A percentile compares a stretch with the other conserved stretches of the same genome.
phyloP scores from a whole-genome alignment of 2,113 vertebrate species.

The pig (Sus scrofa) region DNA sequence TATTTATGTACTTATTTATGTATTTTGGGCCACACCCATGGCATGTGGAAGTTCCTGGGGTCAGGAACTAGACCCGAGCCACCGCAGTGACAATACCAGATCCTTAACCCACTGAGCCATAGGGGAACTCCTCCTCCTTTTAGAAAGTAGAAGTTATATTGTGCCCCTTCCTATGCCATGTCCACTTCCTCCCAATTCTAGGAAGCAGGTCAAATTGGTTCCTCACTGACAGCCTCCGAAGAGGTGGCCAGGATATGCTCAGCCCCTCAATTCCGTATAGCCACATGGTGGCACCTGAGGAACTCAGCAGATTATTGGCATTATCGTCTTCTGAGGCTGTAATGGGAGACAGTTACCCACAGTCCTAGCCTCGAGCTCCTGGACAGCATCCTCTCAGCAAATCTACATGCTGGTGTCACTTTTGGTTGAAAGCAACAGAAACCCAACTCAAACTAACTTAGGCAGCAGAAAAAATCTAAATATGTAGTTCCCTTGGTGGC shows the following conservation, averaged over 20 bases:
- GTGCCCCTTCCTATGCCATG: neutral
- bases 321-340: accelerated
- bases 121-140: neutral
- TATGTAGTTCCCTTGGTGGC: too few species aligned
- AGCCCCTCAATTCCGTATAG: neutral
- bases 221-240: neutral
- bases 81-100: too few species aligned
- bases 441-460: neutral
- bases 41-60: too few species aligned
- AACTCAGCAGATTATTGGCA: neutral
- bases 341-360: neutral
- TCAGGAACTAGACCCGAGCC: too few species aligned
- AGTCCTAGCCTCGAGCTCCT: neutral
- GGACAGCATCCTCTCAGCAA: neutral
- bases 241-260: neutral
- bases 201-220: neutral
- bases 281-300: too few species aligned
- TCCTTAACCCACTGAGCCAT: too few species aligned
- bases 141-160: neutral
- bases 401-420: accelerated
- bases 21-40: too few species aligned
- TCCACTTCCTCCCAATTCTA: neutral
- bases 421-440: neutral
- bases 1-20: too few species aligned
- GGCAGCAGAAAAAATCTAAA: neutral